phyloP scores from a whole-genome alignment of 2,797 vertebrate species.

The Poeciliopsis gracilis region DNA sequence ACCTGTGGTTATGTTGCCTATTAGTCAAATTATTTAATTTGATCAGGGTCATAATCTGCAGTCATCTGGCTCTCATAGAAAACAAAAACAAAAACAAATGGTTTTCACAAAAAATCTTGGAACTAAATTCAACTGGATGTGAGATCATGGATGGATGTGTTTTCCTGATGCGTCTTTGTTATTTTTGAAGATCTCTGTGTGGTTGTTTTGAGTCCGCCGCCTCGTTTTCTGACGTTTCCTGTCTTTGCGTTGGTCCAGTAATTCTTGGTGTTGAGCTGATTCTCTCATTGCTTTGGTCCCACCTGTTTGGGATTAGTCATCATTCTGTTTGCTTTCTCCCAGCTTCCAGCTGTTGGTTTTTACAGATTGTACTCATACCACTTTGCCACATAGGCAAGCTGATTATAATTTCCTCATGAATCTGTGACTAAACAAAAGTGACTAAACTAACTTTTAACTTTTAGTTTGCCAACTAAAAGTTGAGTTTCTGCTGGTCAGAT shows the following conservation, averaged over 20 bases:
- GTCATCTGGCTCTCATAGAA: background rate
- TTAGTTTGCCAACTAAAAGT: background rate
- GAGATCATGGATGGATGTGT: background rate
- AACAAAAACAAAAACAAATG: no score
- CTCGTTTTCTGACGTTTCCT: background rate
- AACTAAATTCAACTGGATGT: no score
- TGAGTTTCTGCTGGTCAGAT: no score
- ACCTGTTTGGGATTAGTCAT: background rate
- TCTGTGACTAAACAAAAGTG: background rate
- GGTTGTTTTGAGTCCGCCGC: background rate
- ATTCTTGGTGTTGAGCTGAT: background rate
- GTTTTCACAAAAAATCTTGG: background rate
- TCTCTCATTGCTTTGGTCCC: background rate
- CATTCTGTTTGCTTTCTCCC: background rate
- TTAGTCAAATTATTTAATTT: background rate
- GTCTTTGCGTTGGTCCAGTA: background rate
- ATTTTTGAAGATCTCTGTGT: background rate
- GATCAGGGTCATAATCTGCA: background rate
- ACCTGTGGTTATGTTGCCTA: background rate
- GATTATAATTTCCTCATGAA: background rate
- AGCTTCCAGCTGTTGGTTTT: background rate
- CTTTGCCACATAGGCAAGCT: background rate
- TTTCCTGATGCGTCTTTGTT: background rate
- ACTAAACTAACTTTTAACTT: no score
- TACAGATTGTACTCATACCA: background rate